phyloP scores from a whole-genome alignment of 2,888 invertebrate species.

The Augiades crinisus region DNA sequence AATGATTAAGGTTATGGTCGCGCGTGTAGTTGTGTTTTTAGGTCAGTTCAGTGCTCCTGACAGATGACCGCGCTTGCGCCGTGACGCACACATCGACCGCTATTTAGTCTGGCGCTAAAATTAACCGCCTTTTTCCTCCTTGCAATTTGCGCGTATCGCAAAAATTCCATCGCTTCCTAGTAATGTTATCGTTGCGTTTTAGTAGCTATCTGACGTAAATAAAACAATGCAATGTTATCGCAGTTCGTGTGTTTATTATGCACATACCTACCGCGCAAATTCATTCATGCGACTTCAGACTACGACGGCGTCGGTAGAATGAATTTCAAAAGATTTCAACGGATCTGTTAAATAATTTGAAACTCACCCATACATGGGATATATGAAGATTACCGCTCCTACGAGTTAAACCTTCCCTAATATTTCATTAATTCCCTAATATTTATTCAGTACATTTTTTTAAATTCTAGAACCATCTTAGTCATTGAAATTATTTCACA shows the following conservation, averaged over 20 bases:
- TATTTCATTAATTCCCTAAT: too few relatives aligned
- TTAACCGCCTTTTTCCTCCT: conserved; percentile 48
- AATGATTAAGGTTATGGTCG: conserved; percentile 55
- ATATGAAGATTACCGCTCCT: too few relatives aligned
- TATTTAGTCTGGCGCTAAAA: conserved; percentile 59
- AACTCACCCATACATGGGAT: too few relatives aligned
- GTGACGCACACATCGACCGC: conserved; percentile 71
- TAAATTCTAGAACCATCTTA: too few relatives aligned
- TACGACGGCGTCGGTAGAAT: too few relatives aligned
- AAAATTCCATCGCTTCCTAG: conserved; percentile 24
- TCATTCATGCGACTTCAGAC: conserved; percentile 18
- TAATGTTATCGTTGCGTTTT: background rate
- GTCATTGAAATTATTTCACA: too few relatives aligned
- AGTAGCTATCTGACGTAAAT: conserved; percentile 16
- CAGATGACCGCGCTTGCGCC: conserved; percentile 74
- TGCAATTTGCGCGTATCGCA: conserved; percentile 36
- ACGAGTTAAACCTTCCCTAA: too few relatives aligned
- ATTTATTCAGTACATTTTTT: too few relatives aligned
- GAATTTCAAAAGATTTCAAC: conserved; percentile 14
- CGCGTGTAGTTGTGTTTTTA: conserved; percentile 72
- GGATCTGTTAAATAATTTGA: too few relatives aligned
- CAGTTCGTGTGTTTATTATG: background rate
- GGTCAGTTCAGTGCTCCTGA: conserved; percentile 76
- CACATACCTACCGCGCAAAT: background rate
- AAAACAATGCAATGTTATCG: background rate